Conservation (phyloP, 2,113 vertebrate genomes). For the Gymnocephalus cernua region DNA sequence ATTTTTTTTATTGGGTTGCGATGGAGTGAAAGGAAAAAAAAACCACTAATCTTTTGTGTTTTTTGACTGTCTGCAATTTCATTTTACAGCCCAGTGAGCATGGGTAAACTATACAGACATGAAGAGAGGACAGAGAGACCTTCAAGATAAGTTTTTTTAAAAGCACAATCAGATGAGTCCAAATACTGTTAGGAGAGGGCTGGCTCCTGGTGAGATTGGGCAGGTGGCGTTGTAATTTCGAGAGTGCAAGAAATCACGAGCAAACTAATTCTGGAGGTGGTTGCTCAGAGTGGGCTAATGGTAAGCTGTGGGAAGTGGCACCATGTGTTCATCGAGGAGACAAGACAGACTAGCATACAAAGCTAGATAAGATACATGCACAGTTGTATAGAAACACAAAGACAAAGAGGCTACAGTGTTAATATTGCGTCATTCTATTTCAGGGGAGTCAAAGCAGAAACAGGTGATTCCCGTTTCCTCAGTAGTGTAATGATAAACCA, state of each 20-base stretch:
- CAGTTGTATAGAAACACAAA: not conserved
- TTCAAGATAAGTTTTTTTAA: constrained; percentile 15
- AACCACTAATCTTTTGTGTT: constrained; percentile 8
- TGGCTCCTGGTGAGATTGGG: constrained; percentile 34
- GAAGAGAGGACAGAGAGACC: constrained; percentile 18
- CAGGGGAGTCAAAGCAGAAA: not conserved
- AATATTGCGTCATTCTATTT: not conserved
- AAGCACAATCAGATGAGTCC: constrained; percentile 19
- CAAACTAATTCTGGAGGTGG: constrained; percentile 39
- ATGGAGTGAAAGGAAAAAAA: constrained; percentile 5
- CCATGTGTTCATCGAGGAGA: constrained; percentile 14
- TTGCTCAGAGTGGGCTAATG: constrained; percentile 34
- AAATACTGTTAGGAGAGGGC: constrained; percentile 20
- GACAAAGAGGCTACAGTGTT: not conserved
- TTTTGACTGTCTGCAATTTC: constrained; percentile 52
- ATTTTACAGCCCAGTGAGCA: constrained; percentile 43
- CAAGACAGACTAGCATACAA: not conserved
- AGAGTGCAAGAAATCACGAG: constrained; percentile 38
- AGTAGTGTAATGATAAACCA: constrained; percentile 28
- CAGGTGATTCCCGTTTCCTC: constrained; percentile 41
- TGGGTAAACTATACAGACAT: constrained; percentile 15
- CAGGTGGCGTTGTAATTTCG: constrained; percentile 34
- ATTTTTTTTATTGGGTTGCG: not conserved
- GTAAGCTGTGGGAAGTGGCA: constrained; percentile 25
- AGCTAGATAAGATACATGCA: not conserved